A percentile compares a stretch with the other conserved stretches of the same genome.
These are phyloP conservation scores for Sorex araneus DNA, from an alignment of 2,113 vertebrate species.

Conservation along the genomic window DNA sequence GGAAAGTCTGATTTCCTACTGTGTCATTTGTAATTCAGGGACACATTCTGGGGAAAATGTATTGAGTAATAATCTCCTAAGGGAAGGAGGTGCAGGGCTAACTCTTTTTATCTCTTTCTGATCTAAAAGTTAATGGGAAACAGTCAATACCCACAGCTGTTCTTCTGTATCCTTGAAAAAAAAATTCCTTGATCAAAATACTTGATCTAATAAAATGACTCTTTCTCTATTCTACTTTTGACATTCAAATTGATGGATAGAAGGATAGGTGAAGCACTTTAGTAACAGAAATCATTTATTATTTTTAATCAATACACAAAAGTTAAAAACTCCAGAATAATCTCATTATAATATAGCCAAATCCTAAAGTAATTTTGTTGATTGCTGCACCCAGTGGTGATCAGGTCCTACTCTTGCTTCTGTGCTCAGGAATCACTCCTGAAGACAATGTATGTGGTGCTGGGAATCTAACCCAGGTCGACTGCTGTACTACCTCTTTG, in stretches of 20 bases:
- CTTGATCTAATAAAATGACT: slow-evolving; percentile 8
- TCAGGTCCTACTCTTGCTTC: too few relatives aligned
- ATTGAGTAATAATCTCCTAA: slow-evolving; percentile 10
- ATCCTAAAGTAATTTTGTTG: neutral
- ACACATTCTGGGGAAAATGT: neutral
- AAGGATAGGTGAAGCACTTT: neutral
- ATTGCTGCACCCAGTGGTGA: too few relatives aligned
- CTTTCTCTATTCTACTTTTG: slow-evolving; percentile 34
- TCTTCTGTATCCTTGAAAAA: slow-evolving; percentile 10
- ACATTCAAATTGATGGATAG: neutral
- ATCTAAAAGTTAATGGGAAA: slow-evolving; percentile 37
- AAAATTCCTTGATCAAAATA: slow-evolving; percentile 4
- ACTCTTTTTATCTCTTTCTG: neutral
- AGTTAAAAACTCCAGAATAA: neutral
- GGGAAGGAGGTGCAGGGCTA: neutral
- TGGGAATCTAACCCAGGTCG: too few relatives aligned
- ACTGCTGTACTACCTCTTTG: too few relatives aligned
- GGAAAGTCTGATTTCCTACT: slow-evolving; percentile 11
- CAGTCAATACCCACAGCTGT: slow-evolving; percentile 20
- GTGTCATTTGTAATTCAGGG: slow-evolving; percentile 50
- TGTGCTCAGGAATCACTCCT: too few relatives aligned
- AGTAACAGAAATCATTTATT: neutral
- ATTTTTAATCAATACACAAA: neutral
- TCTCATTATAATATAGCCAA: neutral
- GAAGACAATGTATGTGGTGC: too few relatives aligned